Evolutionary conservation across 2,888 invertebrate species (phyloP).

Genomic region (Scaptomyza cyrtandrae): DNA sequence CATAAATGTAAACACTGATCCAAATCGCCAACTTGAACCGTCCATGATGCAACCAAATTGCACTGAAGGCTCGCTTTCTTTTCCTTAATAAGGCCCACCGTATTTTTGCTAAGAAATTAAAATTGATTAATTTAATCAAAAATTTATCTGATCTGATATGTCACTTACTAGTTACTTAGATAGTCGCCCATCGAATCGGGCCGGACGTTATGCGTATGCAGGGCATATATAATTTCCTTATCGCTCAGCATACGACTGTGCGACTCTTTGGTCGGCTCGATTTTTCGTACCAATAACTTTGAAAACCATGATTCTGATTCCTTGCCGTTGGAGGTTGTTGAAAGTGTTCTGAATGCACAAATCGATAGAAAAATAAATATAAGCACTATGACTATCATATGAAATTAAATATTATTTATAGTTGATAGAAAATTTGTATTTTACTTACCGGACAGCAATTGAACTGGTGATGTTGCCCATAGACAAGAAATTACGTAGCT

Average conservation of each 20-base stretch:
- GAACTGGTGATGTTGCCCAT: constrained; percentile 43
- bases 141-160: constrained; percentile 2
- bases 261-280: constrained; percentile 97
- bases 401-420: background rate
- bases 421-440: too few species aligned
- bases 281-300: constrained; percentile 94
- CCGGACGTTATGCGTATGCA: constrained; percentile 97
- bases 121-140: background rate
- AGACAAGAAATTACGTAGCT: constrained; percentile 68
- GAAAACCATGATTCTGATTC: constrained; percentile 92
- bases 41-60: constrained; percentile 97
- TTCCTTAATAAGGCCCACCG: constrained; percentile 90
- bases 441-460: constrained; percentile 56
- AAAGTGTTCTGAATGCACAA: constrained; percentile 62
- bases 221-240: constrained; percentile 97
- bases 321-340: constrained; percentile 68
- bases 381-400: background rate
- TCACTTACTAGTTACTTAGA: constrained; percentile 94
- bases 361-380: background rate
- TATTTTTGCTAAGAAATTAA: constrained; percentile 87
- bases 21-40: constrained; percentile 94
- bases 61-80: constrained; percentile 90
- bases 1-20: constrained; percentile 98
- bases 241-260: constrained; percentile 98
- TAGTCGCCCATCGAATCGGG: constrained; percentile 95